These are phyloP conservation scores for Gymnoscelis rufifasciata DNA, from an alignment of 2,888 invertebrate species.

Conservation along the genomic window DNA sequence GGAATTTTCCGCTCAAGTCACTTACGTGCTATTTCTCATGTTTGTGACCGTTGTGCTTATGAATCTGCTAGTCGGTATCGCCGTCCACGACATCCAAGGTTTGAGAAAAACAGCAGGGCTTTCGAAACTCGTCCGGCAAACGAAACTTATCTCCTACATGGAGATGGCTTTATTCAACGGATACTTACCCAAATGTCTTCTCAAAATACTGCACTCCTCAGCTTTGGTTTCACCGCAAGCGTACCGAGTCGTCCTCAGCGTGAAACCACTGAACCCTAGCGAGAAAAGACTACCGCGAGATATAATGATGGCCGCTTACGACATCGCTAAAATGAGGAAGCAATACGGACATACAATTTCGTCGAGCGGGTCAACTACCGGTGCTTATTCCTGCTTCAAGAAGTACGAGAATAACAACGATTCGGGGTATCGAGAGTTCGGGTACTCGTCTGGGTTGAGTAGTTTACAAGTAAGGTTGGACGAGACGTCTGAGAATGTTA, in stretches of 20 bases:
- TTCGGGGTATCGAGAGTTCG: slow-evolving; percentile 72
- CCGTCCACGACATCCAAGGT: slow-evolving; percentile 92
- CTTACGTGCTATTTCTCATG: slow-evolving; percentile 87
- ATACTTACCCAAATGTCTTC: slow-evolving; percentile 85
- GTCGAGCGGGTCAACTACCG: slow-evolving; percentile 81
- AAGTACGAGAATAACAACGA: slow-evolving; percentile 82
- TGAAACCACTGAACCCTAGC: slow-evolving; percentile 89
- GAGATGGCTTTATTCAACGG: slow-evolving; percentile 89
- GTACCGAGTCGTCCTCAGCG: slow-evolving; percentile 88
- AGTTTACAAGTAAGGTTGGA: slow-evolving; percentile 82
- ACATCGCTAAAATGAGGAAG: slow-evolving; percentile 86
- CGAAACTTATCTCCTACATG: slow-evolving; percentile 91
- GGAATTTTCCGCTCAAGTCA: slow-evolving; percentile 89
- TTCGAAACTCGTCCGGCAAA: slow-evolving; percentile 90
- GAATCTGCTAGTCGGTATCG: slow-evolving; percentile 92
- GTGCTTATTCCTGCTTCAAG: slow-evolving; percentile 82
- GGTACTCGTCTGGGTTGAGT: slow-evolving; percentile 77
- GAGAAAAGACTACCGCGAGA: slow-evolving; percentile 89
- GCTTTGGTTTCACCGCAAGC: slow-evolving; percentile 90
- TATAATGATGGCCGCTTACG: slow-evolving; percentile 88
- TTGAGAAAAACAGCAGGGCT: slow-evolving; percentile 90
- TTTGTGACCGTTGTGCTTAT: slow-evolving; percentile 92
- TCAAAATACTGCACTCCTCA: slow-evolving; percentile 87
- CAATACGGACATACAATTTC: slow-evolving; percentile 84
- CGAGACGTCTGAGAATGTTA: slow-evolving; percentile 83